Conservation (phyloP, 2,888 invertebrate species). For the Megalurothrips usitatus region DNA sequence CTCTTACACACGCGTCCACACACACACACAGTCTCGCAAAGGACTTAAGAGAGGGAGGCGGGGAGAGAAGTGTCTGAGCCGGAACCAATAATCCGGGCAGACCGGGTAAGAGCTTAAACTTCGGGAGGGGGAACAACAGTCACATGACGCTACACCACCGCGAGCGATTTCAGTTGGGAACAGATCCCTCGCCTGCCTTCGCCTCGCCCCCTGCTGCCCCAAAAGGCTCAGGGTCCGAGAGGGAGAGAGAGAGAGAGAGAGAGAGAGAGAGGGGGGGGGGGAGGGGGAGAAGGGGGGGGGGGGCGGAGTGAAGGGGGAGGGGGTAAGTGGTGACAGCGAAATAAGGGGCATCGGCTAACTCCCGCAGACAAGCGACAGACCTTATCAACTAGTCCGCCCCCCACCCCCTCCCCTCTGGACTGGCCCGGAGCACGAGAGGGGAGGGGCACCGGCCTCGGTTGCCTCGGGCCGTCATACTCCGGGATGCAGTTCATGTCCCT, state of each 20-base stretch:
- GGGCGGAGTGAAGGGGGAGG: no score
- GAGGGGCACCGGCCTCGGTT: background rate
- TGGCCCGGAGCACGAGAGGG: no score
- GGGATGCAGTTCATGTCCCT: background rate
- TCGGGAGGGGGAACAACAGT: constrained; percentile 1
- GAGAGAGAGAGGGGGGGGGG: no score
- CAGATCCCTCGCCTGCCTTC: background rate
- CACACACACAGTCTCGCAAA: background rate
- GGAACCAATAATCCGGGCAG: constrained; percentile 11
- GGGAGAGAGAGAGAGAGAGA: no score
- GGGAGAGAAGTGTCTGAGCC: constrained; percentile 12
- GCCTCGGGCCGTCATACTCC: background rate
- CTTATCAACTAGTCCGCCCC: background rate
- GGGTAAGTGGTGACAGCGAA: background rate
- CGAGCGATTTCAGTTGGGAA: constrained; percentile 16
- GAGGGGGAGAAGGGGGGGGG: no score
- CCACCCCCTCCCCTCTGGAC: no score
- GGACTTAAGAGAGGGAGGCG: background rate
- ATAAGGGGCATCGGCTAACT: background rate
- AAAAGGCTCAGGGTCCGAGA: background rate
- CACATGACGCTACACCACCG: background rate
- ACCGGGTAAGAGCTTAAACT: constrained; percentile 17
- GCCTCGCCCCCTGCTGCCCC: background rate
- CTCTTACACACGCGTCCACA: background rate
- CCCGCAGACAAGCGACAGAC: background rate